Percentiles rank a stretch among this genome's conserved stretches.
These are phyloP conservation scores for Drosophila tanythrix DNA, from an alignment of 2,888 invertebrate genomes.

Conservation along the genomic window DNA sequence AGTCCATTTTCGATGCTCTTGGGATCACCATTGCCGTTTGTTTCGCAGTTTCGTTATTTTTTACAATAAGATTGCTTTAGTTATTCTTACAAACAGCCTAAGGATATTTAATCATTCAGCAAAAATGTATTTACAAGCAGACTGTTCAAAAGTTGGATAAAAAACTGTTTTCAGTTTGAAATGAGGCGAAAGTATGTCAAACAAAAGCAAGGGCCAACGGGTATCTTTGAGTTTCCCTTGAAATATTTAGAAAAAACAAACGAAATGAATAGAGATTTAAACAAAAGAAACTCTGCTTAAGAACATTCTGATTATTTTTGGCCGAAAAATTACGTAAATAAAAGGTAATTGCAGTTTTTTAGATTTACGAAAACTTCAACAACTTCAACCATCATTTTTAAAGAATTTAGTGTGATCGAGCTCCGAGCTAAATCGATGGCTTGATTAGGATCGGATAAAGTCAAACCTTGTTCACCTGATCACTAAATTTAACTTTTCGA, in stretches of 20 bases:
- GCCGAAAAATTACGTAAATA: background rate
- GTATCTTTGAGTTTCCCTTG: no score
- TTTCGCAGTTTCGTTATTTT: no score
- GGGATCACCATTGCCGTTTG: no score
- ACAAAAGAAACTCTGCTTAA: rapidly evolving
- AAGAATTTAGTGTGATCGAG: background rate
- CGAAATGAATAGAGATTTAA: background rate
- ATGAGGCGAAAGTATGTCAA: no score
- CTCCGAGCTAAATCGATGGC: background rate
- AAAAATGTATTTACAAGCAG: background rate
- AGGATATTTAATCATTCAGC: background rate
- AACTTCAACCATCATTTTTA: background rate
- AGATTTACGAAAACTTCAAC: background rate
- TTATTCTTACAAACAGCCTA: background rate
- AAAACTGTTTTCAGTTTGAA: no score
- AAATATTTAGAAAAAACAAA: no score
- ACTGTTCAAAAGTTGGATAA: background rate
- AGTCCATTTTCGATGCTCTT: no score
- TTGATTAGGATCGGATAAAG: no score
- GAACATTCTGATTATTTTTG: background rate
- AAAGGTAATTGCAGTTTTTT: background rate
- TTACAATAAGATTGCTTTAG: background rate
- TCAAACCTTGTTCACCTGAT: background rate
- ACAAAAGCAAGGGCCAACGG: no score
- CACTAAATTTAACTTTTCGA: no score